Conservation (phyloP, 2,888 invertebrate species). For the Orchesellides sinensis region DNA sequence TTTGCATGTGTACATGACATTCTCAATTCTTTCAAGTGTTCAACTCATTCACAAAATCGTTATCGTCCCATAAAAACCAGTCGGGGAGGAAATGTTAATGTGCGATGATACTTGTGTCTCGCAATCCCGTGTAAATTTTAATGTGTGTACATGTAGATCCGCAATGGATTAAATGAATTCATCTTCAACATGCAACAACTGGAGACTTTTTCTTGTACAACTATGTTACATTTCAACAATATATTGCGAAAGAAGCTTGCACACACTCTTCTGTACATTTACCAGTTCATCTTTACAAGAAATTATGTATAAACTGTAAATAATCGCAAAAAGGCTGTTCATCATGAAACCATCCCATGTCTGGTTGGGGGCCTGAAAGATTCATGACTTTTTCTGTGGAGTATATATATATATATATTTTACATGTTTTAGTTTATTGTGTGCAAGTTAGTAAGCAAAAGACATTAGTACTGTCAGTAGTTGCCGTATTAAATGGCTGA, state of each 20-base stretch:
- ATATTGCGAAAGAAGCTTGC: background rate
- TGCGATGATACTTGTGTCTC: background rate
- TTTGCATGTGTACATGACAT: constrained; percentile 13
- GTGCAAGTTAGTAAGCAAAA: constrained; percentile 18
- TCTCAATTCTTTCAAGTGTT: constrained; percentile 25
- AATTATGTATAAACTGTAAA: constrained; percentile 31
- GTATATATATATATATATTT: constrained; percentile 7
- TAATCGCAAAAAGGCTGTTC: constrained; percentile 40
- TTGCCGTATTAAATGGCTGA: constrained; percentile 49
- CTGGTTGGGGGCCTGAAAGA: constrained; percentile 42
- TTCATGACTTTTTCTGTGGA: constrained; percentile 34
- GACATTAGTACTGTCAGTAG: constrained; percentile 58
- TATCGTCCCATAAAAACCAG: constrained; percentile 63
- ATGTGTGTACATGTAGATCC: background rate
- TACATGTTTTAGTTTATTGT: constrained; percentile 11
- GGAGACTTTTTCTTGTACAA: constrained; percentile 6
- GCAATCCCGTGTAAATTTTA: background rate
- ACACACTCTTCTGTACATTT: constrained; percentile 2
- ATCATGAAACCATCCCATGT: constrained; percentile 41
- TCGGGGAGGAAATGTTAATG: constrained; percentile 41
- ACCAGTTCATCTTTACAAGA: constrained; percentile 16
- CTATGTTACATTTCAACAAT: background rate
- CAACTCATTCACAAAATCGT: constrained; percentile 59
- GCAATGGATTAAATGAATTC: background rate
- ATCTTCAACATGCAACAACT: background rate